These are phyloP conservation scores for Elanus axillaris DNA, from an alignment of 2,113 vertebrate species.

Conservation along the genomic window DNA sequence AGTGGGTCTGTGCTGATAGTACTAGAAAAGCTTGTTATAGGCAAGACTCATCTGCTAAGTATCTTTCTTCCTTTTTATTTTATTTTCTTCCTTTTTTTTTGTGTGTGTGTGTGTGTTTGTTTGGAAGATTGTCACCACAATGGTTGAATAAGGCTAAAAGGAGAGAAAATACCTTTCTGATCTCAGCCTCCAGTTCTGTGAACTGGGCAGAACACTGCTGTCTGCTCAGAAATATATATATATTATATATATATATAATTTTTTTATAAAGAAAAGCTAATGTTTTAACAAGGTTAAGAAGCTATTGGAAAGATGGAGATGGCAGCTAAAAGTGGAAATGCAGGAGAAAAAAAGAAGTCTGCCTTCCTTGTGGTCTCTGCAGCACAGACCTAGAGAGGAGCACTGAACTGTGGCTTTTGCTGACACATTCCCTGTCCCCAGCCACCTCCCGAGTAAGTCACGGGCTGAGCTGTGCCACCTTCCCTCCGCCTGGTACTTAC, in stretches of 20 bases:
- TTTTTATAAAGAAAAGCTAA: not conserved
- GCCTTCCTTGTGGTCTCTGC: not conserved
- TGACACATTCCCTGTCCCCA: not conserved
- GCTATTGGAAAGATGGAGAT: not conserved
- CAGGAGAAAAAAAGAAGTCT: not conserved
- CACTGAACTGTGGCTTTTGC: fast-evolving
- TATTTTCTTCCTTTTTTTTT: no score
- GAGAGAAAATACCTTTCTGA: not conserved
- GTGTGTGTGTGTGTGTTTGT: no score
- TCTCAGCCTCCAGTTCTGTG: not conserved
- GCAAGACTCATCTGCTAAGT: not conserved
- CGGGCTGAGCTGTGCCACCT: not conserved
- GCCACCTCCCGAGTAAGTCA: not conserved
- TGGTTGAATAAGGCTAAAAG: not conserved
- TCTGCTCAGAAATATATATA: not conserved
- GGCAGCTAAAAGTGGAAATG: not conserved
- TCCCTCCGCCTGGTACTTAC: not conserved
- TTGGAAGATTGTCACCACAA: not conserved
- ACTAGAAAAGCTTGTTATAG: not conserved
- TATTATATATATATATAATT: not conserved
- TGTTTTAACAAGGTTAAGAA: not conserved
- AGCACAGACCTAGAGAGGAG: not conserved
- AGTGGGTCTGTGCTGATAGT: conserved; percentile 13
- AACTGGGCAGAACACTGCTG: not conserved
- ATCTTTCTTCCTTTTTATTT: not conserved